Percentiles rank a stretch among this genome's conserved stretches.
Evolutionary conservation across 37 sponge, comb jelly and placozoan species (phyloP).

Genomic region (Spongilla lacustris): DNA sequence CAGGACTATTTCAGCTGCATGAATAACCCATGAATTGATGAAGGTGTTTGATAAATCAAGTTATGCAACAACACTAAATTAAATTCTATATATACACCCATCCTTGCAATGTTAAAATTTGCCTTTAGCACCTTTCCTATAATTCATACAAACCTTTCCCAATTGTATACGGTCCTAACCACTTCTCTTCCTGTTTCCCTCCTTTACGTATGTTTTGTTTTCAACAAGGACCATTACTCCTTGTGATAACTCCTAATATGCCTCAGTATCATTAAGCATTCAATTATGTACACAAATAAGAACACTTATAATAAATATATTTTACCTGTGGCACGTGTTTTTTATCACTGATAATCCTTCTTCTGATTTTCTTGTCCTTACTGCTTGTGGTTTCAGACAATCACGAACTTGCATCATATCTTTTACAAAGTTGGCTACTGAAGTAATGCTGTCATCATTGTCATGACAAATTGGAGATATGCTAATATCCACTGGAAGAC

Average conservation of each 20-base stretch:
- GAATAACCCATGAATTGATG: no score
- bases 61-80: no score
- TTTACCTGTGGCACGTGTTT: neutral
- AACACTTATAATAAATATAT: slow-evolving; percentile 5
- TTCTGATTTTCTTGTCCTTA: slow-evolving; percentile 12
- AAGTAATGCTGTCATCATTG: neutral
- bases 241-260: neutral
- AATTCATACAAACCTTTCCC: slow-evolving; percentile 29
- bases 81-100: no score
- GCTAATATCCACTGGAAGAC: slow-evolving; percentile 17
- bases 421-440: neutral
- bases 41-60: no score
- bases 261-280: neutral
- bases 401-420: neutral
- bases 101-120: neutral
- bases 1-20: no score
- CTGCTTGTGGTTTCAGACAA: neutral
- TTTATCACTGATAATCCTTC: slow-evolving; percentile 9
- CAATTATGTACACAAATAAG: neutral
- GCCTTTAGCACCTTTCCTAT: slow-evolving; percentile 6
- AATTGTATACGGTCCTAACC: slow-evolving; percentile 17
- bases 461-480: neutral
- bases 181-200: slow-evolving; percentile 22
- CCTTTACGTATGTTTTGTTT: slow-evolving; percentile 30
- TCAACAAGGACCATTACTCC: slow-evolving; percentile 31